phyloP scores from a whole-genome alignment of 2,888 invertebrate species.

The Lydus trimaculatus region DNA sequence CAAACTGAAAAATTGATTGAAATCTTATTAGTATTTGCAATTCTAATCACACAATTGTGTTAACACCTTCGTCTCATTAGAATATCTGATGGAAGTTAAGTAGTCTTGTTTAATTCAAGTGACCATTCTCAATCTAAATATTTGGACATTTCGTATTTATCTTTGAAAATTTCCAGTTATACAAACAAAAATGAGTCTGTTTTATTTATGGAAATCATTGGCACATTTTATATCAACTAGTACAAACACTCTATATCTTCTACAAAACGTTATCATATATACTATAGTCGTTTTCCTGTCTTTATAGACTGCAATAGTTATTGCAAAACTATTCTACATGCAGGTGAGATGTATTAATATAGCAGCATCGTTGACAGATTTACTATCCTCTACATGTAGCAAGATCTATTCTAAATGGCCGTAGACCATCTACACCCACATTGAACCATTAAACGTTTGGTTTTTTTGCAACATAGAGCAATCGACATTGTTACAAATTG shows the following conservation, averaged over 20 bases:
- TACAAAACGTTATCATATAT: not conserved
- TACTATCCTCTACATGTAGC: not conserved
- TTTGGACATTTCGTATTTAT: not conserved
- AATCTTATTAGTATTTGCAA: not conserved
- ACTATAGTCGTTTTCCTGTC: not conserved
- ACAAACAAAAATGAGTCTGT: not conserved
- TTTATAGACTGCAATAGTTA: not conserved
- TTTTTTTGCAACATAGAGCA: not conserved
- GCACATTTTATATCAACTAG: not conserved
- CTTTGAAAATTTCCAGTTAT: not conserved
- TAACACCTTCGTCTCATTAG: not conserved
- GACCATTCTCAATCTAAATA: not conserved
- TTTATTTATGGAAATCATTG: not conserved
- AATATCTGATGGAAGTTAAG: not conserved
- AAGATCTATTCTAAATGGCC: not conserved
- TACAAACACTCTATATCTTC: not conserved
- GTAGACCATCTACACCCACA: not conserved
- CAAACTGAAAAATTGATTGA: not conserved
- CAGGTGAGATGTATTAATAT: conserved; percentile 5
- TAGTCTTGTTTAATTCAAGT: not conserved
- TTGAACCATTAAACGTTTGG: not conserved
- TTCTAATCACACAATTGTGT: not conserved
- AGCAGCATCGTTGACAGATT: not conserved
- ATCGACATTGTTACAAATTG: not conserved
- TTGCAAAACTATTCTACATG: not conserved